Base-by-base conservation (phyloP, 2,113 vertebrate genomes). In the Trematomus loennbergii region DNA sequence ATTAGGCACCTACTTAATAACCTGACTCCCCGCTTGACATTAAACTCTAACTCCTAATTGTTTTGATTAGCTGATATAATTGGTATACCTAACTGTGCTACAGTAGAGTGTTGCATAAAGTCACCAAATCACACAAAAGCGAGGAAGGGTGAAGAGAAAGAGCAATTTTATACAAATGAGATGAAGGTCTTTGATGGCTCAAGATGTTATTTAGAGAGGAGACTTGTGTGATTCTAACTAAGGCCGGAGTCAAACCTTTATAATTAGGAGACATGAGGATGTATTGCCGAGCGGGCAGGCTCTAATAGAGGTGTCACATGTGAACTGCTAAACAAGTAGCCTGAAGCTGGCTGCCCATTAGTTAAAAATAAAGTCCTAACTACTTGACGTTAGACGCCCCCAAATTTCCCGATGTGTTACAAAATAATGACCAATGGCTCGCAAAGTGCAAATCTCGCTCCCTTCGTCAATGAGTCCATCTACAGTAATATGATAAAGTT, bases 61-160 rank as follows among this genome's bases (percentile, higher is more conserved):
- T 94, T 93, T 91, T 93, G 91, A 94, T 95, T 88, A 93, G 88
- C 85, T 78, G 79, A 82, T 88, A 86, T 93, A 90, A 94, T 90
- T 89, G 86, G 88, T 87, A 62, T 73, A 92, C 75, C 76, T 86
- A 85, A 86, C 83, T 84, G 83, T 82, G 81, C 79, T 52, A 61
- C 49, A 60, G 54, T 78, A 91, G n/a, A n/a, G 80, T 84, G 61
- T 75, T 64, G 74, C 70, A 83, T 79, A 76, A 82, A 91, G 90
- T 89, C 81, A 83, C 70, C 61, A 84, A 89, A 76, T 67, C 57
- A 52, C 78, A 75, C n/a, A 77, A 73, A 82, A 18, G 18, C 17
- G 53, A 61, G 52, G 12, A 61, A 76, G 50, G 20, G 54, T 45
- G 25, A 69, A 18, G 40, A 69, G 50, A 70, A 22, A 50, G 13